Base-by-base conservation (phyloP, 2,888 invertebrate genomes). In the Meiosimyza platycephala region DNA sequence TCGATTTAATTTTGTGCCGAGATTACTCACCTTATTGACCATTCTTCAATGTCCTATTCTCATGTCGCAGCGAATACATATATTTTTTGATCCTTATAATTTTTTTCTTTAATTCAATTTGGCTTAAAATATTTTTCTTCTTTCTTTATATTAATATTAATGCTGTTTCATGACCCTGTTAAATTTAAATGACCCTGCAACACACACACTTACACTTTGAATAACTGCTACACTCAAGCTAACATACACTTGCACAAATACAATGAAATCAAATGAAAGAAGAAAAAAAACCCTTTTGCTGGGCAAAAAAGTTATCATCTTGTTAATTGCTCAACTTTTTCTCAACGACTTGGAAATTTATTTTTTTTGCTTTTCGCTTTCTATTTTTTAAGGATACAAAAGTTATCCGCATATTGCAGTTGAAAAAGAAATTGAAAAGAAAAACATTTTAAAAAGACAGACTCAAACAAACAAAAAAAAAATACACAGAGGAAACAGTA, bases 271-370 rank as follows among this genome's bases (percentile, higher is more conserved):
- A 59, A 13, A 13, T 22, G 59, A 60, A 33, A 15, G 33, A 59
- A 3, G 13, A 28, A 22, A 18, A 12, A 63, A 70, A 62, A 4
- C 33, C 33, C 47, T 18, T 63, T 16, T 13, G 13, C 16, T 11
- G 48, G 60, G 52, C 71, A 73, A 72, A 77, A 82, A 82, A 83
- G 80, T 83, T 82, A 82, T 81, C 80, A 79, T 82, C 79, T 80
- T 83, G 84, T 84, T 83, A 84, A 83, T 83, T 84, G 84, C 83
- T 83, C 79, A 83, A 83, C 81, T 83, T 83, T 83, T 84, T 81
- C 82, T 81, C 81, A 81, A 80, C 82, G 80, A 82, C 80, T 81
- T 75, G 71, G 60, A 69, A 75, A 76, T 74, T 73, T 69, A 76
- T 72, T 66, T 71, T 13, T 68, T 65, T 13, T 52, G 52, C 52